Conservation (phyloP, 2,797 vertebrate species). For the Myiothlypis coronata region DNA sequence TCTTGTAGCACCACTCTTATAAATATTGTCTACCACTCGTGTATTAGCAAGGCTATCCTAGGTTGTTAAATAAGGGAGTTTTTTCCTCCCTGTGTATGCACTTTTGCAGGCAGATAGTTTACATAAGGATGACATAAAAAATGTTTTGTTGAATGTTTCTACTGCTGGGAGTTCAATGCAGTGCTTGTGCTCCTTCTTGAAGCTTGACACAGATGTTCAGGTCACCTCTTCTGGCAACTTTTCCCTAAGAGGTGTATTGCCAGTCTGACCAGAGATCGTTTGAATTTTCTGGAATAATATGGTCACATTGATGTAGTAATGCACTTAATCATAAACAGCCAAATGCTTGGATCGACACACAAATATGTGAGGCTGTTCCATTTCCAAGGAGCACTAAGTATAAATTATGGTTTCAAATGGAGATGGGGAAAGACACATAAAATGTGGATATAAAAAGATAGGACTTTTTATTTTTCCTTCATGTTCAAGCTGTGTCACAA, state of each 20-base stretch:
- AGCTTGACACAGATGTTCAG: constrained; percentile 8
- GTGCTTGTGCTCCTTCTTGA: not conserved
- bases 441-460: not conserved
- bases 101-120: not conserved
- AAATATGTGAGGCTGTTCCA: not conserved
- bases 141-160: constrained; percentile 15
- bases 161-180: not conserved
- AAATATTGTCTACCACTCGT: not conserved
- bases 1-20: not conserved
- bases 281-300: not conserved
- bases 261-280: not conserved
- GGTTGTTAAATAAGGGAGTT: not conserved
- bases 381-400: not conserved
- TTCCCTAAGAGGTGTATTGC: not conserved
- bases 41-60: not conserved
- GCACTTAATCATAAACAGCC: not conserved
- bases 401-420: not conserved
- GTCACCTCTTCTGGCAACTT: not conserved
- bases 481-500: not conserved
- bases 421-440: not conserved
- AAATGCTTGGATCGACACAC: not conserved
- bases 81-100: rapidly evolving
- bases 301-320: not conserved
- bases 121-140: constrained; percentile 4
- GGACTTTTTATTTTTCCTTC: not conserved